Evolutionary conservation across 1,140 invertebrate species (phyloP).

Genomic region (Mycetomoellerius zeteki): DNA sequence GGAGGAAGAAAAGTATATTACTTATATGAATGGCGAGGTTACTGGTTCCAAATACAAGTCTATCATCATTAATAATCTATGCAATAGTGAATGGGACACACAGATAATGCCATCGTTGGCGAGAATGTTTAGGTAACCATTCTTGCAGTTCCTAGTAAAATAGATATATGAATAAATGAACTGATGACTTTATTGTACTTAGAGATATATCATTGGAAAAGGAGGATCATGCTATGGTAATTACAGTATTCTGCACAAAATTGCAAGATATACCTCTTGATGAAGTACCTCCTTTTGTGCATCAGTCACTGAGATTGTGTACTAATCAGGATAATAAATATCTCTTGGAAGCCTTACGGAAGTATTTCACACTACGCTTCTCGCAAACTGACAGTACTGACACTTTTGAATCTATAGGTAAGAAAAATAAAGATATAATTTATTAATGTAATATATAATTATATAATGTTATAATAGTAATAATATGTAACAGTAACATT

Average conservation of each 20-base stretch:
- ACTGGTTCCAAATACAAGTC: slow-evolving; percentile 85
- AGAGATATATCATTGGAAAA: slow-evolving; percentile 84
- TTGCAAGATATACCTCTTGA: slow-evolving; percentile 78
- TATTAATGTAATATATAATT: background rate
- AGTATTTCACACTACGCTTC: slow-evolving; percentile 84
- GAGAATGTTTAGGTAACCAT: slow-evolving; percentile 86
- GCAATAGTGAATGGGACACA: slow-evolving; percentile 81
- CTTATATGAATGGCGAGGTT: slow-evolving; percentile 81
- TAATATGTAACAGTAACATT: too few species aligned
- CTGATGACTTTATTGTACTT: slow-evolving; percentile 42
- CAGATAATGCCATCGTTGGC: slow-evolving; percentile 84
- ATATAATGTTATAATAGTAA: background rate
- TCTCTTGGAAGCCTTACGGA: slow-evolving; percentile 82
- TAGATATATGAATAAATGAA: slow-evolving; percentile 30
- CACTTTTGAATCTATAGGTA: slow-evolving; percentile 77
- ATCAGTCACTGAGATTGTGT: slow-evolving; percentile 85
- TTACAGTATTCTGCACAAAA: slow-evolving; percentile 82
- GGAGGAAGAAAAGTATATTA: slow-evolving; percentile 84
- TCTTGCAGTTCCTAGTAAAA: background rate
- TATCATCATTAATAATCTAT: slow-evolving; percentile 84
- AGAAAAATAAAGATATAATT: slow-evolving; percentile 1
- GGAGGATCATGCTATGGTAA: slow-evolving; percentile 82
- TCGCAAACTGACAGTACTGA: slow-evolving; percentile 67
- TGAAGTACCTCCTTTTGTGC: slow-evolving; percentile 86
- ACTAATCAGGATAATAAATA: slow-evolving; percentile 79